phyloP scores from a whole-genome alignment of 2,888 invertebrate species.

The Lithophane ornitopus region DNA sequence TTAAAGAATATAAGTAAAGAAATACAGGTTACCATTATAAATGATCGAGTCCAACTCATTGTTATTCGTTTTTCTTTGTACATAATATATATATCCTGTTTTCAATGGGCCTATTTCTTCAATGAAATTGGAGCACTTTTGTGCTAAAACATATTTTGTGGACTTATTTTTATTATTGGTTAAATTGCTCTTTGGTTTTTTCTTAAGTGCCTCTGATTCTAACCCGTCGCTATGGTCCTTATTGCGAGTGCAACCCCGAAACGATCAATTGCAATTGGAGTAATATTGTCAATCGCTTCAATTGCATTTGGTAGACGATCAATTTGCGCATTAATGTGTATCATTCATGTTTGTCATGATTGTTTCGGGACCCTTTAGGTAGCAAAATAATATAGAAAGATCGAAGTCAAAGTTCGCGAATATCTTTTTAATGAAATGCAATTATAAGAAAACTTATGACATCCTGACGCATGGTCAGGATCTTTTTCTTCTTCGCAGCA shows the following conservation, averaged over 20 bases:
- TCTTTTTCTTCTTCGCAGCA: too few species aligned
- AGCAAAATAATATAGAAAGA: neutral
- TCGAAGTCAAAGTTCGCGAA: neutral
- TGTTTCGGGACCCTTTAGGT: neutral
- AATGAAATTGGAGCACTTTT: slow-evolving; percentile 21
- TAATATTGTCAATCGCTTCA: too few species aligned
- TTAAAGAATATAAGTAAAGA: neutral
- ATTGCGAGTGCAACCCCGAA: too few species aligned
- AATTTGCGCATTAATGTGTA: too few species aligned
- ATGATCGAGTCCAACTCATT: slow-evolving; percentile 31
- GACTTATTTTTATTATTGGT: neutral
- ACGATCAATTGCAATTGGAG: too few species aligned
- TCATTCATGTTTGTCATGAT: too few species aligned
- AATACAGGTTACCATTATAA: neutral
- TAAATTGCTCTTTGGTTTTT: slow-evolving; percentile 5
- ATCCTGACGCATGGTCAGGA: neutral
- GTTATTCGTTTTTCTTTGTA: slow-evolving; percentile 16
- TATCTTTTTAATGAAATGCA: neutral
- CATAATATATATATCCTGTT: slow-evolving; percentile 6
- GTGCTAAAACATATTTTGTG: slow-evolving; percentile 7
- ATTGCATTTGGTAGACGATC: too few species aligned
- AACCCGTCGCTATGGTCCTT: neutral
- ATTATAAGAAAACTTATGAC: neutral
- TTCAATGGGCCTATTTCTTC: neutral
- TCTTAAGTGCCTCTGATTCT: neutral